Evolutionary conservation across 1,140 invertebrate genomes (phyloP).

Genomic region (Portunus trituberculatus): DNA sequence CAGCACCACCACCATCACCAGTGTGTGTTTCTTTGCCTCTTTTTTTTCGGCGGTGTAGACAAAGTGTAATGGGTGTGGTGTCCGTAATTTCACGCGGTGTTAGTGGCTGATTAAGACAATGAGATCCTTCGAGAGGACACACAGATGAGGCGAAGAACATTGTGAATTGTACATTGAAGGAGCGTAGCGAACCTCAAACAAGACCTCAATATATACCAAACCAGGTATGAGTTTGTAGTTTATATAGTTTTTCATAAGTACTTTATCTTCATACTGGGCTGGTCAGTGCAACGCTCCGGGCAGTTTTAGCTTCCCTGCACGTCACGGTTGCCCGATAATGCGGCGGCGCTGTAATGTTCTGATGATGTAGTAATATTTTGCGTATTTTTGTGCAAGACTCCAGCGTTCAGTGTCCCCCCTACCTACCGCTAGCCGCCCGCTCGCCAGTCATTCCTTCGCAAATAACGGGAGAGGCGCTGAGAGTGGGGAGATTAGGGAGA

Average conservation of each 20-base stretch:
- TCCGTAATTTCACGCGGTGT: background rate
- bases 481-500: background rate
- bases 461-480: background rate
- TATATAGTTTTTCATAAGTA: too few species aligned
- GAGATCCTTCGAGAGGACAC: background rate
- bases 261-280: too few species aligned
- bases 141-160: too few species aligned
- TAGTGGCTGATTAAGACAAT: background rate
- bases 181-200: too few species aligned
- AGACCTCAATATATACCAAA: too few species aligned
- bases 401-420: background rate
- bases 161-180: too few species aligned
- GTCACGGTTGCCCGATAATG: too few species aligned
- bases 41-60: background rate
- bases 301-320: too few species aligned
- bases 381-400: background rate
- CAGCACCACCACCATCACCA: background rate
- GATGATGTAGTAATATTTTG: background rate
- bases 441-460: background rate
- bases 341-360: too few species aligned
- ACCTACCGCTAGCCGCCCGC: background rate
- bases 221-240: too few species aligned
- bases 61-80: background rate
- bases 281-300: too few species aligned
- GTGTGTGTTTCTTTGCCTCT: too few species aligned